phyloP scores from a whole-genome alignment of 1,140 invertebrate genomes.

The Acromyrmex echinatior region DNA sequence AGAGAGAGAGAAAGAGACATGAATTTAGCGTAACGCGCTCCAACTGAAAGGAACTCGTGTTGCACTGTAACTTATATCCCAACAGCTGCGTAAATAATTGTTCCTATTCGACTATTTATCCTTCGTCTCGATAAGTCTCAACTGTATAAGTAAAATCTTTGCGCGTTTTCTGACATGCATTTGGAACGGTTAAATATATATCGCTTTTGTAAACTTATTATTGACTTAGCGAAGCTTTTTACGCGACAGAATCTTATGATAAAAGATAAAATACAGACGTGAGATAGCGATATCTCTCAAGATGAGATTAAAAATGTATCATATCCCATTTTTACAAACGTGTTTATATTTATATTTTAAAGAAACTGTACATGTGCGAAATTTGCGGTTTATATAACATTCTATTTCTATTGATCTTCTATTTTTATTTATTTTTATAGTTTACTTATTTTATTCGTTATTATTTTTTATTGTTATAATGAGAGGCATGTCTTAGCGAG shows the following conservation, averaged over 20 bases:
- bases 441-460: too few species aligned
- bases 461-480: too few species aligned
- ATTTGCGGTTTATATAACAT: too few species aligned
- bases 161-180: not conserved
- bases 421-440: too few species aligned
- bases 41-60: not conserved
- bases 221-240: not conserved
- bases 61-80: not conserved
- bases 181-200: not conserved
- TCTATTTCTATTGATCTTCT: too few species aligned
- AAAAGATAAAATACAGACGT: not conserved
- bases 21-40: not conserved
- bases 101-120: not conserved
- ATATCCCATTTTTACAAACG: too few species aligned
- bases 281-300: conserved; percentile 1
- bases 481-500: too few species aligned
- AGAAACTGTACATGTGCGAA: too few species aligned
- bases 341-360: too few species aligned
- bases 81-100: not conserved
- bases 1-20: not conserved
- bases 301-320: not conserved
- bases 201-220: conserved; percentile 2
- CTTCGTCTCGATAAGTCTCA: not conserved
- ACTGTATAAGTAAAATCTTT: not conserved
- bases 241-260: not conserved